Base-by-base conservation (phyloP, 2,888 invertebrate genomes). In the Parnassius apollo region DNA sequence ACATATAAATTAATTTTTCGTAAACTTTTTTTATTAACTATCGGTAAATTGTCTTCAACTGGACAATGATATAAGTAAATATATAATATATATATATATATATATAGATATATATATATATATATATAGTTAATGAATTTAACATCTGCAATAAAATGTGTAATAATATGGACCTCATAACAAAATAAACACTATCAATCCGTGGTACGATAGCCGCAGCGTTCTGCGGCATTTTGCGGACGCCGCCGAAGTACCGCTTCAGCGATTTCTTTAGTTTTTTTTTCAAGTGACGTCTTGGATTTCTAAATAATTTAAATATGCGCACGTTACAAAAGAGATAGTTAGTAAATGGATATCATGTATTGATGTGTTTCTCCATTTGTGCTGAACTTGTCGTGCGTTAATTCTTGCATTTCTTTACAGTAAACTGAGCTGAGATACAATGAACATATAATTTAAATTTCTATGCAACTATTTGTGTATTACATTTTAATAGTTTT, bases 221-320 rank as follows among this genome's bases (percentile, higher is more conserved):
- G 64, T 70, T 60, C 68, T 71, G 66, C 67, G 66, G 57, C 77
- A 46, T 35, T 48, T 56, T 56, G 51, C 63, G 63, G 62, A 42
- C 49, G 13, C 56, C 18, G 50, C 50, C 46, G 49, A 35, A 42
- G 83, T 78, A 77, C 72, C 87, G 89, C 88, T 87, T 74, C 81
- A 86, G 51, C 86, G 90, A 82, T 85, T 87, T 86, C 87, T 83
- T 88, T 82, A 88, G 83, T 84, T 35, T 35, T 35, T 89, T 87
- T 82, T 82, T 80, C 88, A 87, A 84, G 78, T 83, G 88, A 83
- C 82, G 81, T 82, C 84, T 83, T 75, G 75, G 88, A 83, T 91
- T 91, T 91, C 91, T 91, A 91, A 90, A 90, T 89, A 86, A 91
- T 91, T 89, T 90, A 88, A 89, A 90, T 90, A 88, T 85, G 81